Conservation (phyloP, 2,797 vertebrate species). For the Tragopan temminckii region DNA sequence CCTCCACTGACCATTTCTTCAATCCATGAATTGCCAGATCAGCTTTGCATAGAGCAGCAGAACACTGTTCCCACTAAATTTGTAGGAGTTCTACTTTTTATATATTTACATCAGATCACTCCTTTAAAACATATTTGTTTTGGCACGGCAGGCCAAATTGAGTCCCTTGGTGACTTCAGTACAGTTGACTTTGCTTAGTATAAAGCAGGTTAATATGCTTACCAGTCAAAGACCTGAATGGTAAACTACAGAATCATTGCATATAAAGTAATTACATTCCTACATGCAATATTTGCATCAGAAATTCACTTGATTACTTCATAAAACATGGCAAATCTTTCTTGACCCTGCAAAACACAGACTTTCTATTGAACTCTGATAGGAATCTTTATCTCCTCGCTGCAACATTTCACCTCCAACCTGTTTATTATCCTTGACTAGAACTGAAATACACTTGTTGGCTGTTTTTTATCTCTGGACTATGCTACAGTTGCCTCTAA, state of each 20-base stretch:
- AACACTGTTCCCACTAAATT: neutral
- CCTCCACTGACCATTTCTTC: neutral
- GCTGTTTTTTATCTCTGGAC: slow-evolving; percentile 21
- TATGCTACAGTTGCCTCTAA: slow-evolving; percentile 23
- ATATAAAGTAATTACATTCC: slow-evolving; percentile 20
- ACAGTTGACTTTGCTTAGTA: neutral
- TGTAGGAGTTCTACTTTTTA: neutral
- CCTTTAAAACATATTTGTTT: neutral
- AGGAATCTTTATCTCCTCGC: slow-evolving; percentile 59
- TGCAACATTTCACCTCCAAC: slow-evolving; percentile 56
- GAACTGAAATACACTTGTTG: slow-evolving; percentile 19
- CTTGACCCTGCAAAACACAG: slow-evolving; percentile 63
- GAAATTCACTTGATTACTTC: slow-evolving; percentile 72
- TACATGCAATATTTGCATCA: slow-evolving; percentile 33
- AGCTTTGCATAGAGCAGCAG: neutral
- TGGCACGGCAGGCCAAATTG: neutral
- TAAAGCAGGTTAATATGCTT: neutral
- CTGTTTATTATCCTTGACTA: slow-evolving; percentile 58
- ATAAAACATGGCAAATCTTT: slow-evolving; percentile 68
- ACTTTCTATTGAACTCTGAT: slow-evolving; percentile 67
- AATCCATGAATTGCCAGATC: neutral
- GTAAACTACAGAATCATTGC: slow-evolving; percentile 10
- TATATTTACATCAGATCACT: neutral
- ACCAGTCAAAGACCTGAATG: neutral
- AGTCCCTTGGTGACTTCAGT: neutral